Evolutionary conservation across 2,113 vertebrate genomes (phyloP), one percentile per base, ranked within the genome.

Genomic region (Siphamia tubifer): DNA sequence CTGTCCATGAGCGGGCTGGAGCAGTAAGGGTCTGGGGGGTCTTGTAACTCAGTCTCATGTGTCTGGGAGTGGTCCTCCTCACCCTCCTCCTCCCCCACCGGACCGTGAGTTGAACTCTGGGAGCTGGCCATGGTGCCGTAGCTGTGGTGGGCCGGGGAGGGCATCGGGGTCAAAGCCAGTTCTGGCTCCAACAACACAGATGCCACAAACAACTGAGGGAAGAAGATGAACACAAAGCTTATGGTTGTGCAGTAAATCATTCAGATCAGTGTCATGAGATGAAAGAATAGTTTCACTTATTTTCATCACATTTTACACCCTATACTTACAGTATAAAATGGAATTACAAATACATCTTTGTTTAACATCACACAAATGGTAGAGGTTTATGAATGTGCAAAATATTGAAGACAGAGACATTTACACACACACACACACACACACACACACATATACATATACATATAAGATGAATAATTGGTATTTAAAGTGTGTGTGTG

Each of bases 171-270:
- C 84, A 99, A 90, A 68, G 92, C 94, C 88, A 98, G 84, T 86
- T 98, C 96, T 0, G 95, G 94, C 52, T 99, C 98, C 85, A 98
- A 92, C 58, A 99, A 88, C 62, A 99, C 96, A 0, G 95, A 93
- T 7, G 97, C 96, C 84, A 98, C 94, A 2, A 98, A 99, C 48
- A 98, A 90, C 98, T 99, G 91, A 44, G 49, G 69, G 72, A 63
- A 44, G 48, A 43, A 82, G 43, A 82, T 43, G 54, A 45, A 76
- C 36, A 49, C 13, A 39, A 2, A 75, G 44, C 53, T 79, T 54
- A 75, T 24, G 43, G 60, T 35, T 1, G 21, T 35, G 43, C 28
- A 42, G 19, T 55, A 40, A 65, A 81, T 79, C 28, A 55, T n/a
- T 31, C 21, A 15, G 31, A 39, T 60, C 12, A 66, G 45, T 55